These are phyloP conservation scores for Cichlasoma orientale DNA, from an alignment of 2,797 vertebrate genomes.

Conservation along the genomic window DNA sequence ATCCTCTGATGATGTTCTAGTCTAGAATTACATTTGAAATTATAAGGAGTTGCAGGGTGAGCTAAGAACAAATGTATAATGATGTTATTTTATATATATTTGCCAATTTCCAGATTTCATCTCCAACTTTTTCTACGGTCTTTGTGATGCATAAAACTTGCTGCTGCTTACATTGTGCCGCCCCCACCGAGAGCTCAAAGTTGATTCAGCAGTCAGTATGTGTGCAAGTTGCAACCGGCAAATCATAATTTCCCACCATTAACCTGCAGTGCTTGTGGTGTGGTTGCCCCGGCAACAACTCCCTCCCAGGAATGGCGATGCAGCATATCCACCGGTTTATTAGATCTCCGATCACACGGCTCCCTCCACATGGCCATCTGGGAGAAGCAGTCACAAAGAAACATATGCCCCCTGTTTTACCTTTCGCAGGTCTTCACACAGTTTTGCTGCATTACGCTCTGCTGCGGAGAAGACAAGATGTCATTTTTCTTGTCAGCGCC, in stretches of 20 bases:
- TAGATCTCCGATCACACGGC: conserved; percentile 78
- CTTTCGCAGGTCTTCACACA: conserved; percentile 42
- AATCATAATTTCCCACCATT: conserved; percentile 74
- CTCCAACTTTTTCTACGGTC: conserved; percentile 12
- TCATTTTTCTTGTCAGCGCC: conserved; percentile 26
- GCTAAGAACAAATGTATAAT: neutral
- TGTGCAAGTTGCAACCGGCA: conserved; percentile 45
- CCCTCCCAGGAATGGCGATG: conserved; percentile 71
- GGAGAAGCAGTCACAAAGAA: conserved; percentile 60
- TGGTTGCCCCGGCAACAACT: conserved; percentile 70
- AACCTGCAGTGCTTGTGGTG: conserved; percentile 73
- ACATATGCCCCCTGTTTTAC: conserved; percentile 60
- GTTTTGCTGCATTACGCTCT: conserved; percentile 35
- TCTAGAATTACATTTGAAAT: neutral
- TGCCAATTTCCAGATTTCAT: neutral
- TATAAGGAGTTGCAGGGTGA: neutral
- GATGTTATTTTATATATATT: neutral
- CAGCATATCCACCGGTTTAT: conserved; percentile 75
- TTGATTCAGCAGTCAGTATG: conserved; percentile 40
- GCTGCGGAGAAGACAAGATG: conserved; percentile 28
- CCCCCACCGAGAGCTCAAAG: conserved; percentile 26
- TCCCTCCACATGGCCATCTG: conserved; percentile 70
- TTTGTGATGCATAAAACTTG: neutral
- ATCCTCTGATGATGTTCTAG: neutral
- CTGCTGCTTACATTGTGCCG: neutral